Evolutionary conservation across 2,888 invertebrate genomes (phyloP), one percentile per base, ranked within the genome.

Genomic region (Chrysolina haemoptera): DNA sequence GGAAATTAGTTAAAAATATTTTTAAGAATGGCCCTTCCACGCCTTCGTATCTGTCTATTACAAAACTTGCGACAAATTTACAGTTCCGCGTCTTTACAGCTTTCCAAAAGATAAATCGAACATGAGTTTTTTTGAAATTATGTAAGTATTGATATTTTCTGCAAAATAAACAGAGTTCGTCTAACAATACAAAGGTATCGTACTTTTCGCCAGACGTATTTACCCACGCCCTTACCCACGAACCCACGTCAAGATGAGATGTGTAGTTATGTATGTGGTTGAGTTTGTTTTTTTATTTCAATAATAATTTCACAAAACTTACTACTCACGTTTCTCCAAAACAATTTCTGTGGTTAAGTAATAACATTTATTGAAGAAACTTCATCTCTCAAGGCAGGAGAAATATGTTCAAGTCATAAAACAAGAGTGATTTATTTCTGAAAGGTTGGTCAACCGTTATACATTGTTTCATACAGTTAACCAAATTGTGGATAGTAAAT

Each of bases 281-380:
- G 35, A 35, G 35, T 35, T 35, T 16, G 48, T 48, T 16, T 8
- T n/a, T 22, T 53, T 53, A 11, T 53, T 53, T 11, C 53, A 53
- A 53, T 53, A 18, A 20, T 18, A 22, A 65, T 63, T 43, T 63
- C 16, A 63, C 18, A 20, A 63, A 46, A 18, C 18, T 22, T 11
- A 65, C 63, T 9, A n/a, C 20, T 12, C 46, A 65, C 64, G 22
- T 65, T 46, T 22, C 4, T 20, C 53, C 18, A 53, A 20, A 20
- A 12, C 53, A 53, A 53, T 53, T 53, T 53, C 20, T 65, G 64
- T 35, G 64, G 64, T 65, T 46, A 46, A 16, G 46, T 22, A 65
- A 65, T 65, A 65, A 65, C 20, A 20, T 8, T 16, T 43, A 46
- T 22, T 65, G 64, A 27, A 20, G 14, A 27, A 46, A 65, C 46